Percentiles rank a stretch among this genome's conserved stretches.
These are phyloP conservation scores for Cirrhinus molitorella DNA, from an alignment of 2,797 vertebrate genomes.

Conservation along the genomic window DNA sequence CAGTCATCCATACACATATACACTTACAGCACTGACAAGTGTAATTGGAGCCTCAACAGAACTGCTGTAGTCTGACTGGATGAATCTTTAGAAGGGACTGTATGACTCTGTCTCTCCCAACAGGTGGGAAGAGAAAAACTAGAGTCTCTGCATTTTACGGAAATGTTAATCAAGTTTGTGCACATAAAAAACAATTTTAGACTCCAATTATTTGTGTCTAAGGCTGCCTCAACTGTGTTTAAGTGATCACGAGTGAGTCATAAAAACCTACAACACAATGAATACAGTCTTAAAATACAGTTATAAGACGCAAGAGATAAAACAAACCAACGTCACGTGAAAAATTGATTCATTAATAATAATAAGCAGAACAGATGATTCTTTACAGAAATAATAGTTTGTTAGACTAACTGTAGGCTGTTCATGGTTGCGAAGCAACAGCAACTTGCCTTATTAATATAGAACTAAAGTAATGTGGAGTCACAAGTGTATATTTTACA, in stretches of 20 bases:
- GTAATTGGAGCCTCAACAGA: conserved; percentile 80
- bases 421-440: neutral
- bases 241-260: neutral
- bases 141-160: neutral
- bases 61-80: conserved; percentile 69
- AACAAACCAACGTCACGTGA: neutral
- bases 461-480: neutral
- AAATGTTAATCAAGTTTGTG: neutral
- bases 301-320: neutral
- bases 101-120: conserved; percentile 33
- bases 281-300: neutral
- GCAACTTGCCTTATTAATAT: neutral
- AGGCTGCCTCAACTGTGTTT: neutral
- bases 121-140: conserved; percentile 17
- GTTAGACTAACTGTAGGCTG: neutral
- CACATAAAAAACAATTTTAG: neutral
- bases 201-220: neutral
- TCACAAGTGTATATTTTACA: neutral
- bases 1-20: conserved; percentile 26
- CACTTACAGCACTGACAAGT: conserved; percentile 68
- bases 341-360: neutral
- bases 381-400: no score
- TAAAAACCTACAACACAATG: conserved; percentile 16
- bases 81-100: conserved; percentile 63
- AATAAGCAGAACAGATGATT: no score